Percentiles rank a stretch among this genome's conserved stretches.
phyloP scores from a whole-genome alignment of 2,797 vertebrate species.

The Iguana delicatissima region DNA sequence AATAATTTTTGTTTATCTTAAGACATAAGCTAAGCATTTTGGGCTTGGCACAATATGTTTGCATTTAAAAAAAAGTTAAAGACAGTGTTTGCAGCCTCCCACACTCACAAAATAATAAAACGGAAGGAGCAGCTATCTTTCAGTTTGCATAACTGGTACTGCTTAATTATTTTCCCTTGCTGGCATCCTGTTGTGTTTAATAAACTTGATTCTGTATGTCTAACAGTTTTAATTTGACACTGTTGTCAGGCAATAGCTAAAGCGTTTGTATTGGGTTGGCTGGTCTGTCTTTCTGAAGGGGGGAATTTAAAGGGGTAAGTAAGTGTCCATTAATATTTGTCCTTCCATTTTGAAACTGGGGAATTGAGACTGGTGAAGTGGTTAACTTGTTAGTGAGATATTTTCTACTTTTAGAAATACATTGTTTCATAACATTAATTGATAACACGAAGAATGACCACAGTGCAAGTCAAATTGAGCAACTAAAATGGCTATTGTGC shows the following conservation, averaged over 20 bases:
- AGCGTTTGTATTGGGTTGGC: background rate
- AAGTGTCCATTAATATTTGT: too few species aligned
- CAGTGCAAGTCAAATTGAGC: background rate
- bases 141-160: conserved; percentile 63
- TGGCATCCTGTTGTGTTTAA: conserved; percentile 60
- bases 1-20: conserved; percentile 67
- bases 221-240: conserved; percentile 16
- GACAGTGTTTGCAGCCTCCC: conserved; percentile 44
- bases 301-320: too few species aligned
- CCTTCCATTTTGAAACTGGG: background rate
- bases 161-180: conserved; percentile 67
- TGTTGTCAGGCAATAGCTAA: conserved; percentile 33
- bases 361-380: background rate
- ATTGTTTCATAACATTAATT: background rate
- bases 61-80: conserved; percentile 63
- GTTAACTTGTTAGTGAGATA: too few species aligned
- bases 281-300: background rate
- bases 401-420: background rate
- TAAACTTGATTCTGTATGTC: conserved; percentile 50
- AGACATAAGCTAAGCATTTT: conserved; percentile 66
- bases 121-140: conserved; percentile 36
- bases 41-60: conserved; percentile 66
- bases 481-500: too few species aligned
- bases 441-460: background rate
- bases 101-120: background rate